Evolutionary conservation across 2,797 vertebrate species (phyloP).

Genomic region (Pteronotus mesoamericanus): DNA sequence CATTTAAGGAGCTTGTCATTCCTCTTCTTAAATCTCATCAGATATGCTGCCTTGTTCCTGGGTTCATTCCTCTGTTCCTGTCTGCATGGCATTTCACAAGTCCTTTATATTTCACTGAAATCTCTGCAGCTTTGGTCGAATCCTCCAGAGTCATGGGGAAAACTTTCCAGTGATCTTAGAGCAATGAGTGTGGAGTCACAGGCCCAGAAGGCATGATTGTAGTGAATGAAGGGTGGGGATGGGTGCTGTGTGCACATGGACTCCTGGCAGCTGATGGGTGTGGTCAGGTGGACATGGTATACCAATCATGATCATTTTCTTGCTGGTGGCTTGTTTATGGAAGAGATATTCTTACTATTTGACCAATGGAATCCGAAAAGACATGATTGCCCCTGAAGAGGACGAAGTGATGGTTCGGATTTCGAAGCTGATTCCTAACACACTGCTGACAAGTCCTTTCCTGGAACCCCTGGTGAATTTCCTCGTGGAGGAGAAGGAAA

Average conservation of each 20-base stretch:
- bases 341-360: constrained; percentile 92
- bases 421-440: constrained; percentile 79
- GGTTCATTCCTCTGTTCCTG: background rate
- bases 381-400: constrained; percentile 85
- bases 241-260: background rate
- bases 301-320: background rate
- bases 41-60: background rate
- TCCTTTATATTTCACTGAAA: background rate
- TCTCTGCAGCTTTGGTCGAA: background rate
- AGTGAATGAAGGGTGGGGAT: background rate
- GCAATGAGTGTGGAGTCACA: background rate
- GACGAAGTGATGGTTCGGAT: constrained; percentile 84
- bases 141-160: background rate
- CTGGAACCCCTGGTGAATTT: constrained; percentile 71
- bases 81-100: background rate
- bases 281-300: background rate
- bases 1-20: background rate
- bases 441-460: constrained; percentile 63
- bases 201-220: background rate
- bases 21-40: background rate
- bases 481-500: constrained; percentile 85
- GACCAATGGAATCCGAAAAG: constrained; percentile 80
- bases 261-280: background rate
- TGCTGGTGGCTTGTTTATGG: constrained; percentile 51
- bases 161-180: background rate